phyloP scores from a whole-genome alignment of 1,140 invertebrate species.

The Nebria ingens region DNA sequence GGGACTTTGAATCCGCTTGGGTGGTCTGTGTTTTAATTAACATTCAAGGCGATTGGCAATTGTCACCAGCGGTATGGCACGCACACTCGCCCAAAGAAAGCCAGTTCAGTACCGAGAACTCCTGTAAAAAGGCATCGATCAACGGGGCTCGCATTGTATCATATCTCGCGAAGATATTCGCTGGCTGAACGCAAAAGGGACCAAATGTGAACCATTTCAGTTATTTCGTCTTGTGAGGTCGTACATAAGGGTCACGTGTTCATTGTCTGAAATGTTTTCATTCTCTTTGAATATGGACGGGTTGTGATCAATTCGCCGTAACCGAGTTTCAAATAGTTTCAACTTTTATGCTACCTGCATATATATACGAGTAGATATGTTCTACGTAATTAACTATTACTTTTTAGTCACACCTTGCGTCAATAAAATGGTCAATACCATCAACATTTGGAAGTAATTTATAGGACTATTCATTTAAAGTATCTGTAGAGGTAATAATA shows the following conservation, averaged over 20 bases:
- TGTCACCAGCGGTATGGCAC: constrained; percentile 2
- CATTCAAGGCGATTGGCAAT: constrained; percentile 7
- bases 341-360: too few relatives aligned
- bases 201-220: constrained; percentile 5
- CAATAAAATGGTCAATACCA: neutral
- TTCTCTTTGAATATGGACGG: constrained; percentile 1
- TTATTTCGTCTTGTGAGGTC: constrained; percentile 3
- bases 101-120: neutral
- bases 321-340: constrained; percentile 2
- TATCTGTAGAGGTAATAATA: neutral
- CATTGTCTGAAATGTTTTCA: neutral
- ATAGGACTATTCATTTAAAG: neutral
- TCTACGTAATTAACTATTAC: too few relatives aligned
- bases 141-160: neutral
- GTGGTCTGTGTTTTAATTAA: constrained; percentile 1
- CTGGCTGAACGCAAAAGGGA: constrained; percentile 2
- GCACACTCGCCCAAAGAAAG: neutral
- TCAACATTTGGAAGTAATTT: neutral
- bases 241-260: neutral
- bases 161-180: constrained; percentile 8
- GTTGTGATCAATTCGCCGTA: neutral
- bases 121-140: neutral
- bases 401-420: too few relatives aligned
- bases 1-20: neutral
- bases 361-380: too few relatives aligned